Evolutionary conservation across 2,888 invertebrate genomes (phyloP), one percentile per base, ranked within the genome.

Genomic region (Neuroscelio doddi): DNA sequence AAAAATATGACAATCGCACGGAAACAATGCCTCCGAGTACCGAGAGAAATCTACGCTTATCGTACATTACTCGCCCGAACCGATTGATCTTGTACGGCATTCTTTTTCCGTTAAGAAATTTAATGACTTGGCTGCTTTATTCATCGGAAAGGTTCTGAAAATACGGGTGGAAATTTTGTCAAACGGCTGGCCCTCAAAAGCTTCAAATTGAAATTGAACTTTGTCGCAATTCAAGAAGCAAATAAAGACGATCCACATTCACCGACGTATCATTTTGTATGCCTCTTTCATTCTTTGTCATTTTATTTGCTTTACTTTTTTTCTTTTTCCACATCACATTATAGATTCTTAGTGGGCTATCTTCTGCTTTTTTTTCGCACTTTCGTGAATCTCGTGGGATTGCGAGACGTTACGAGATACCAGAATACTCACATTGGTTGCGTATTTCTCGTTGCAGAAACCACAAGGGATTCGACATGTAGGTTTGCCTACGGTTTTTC

Each of bases 1-100:
- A 24, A 24, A 50, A 36, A 17, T 36, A 39, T 29, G 51, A 39
- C 58, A 58, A 51, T 58, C 36, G 51, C 9, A 15, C 39, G 58
- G 46, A 58, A 44, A 46, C 45, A 58, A 51, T 41, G 27, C 50
- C 24, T 50, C 21, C 34, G 44, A 50, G 24, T 50, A 7, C 38
- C 34, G 14, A 14, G 34, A 12, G 14, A 34, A 14, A 34, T 34
- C 14, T 12, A 34, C 34, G 34, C 30, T 34, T 34, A 34, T 34
- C 38, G 38, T 1, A 17, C 9, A 38, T 16, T 38, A 17, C 38
- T 14, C 10, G 10, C 38, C 17, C 8, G 3, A 17, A 16, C 8
- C 38, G 17, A 38, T 38, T 38, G 38, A 38, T 38, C 17, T 16
- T 7, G 14, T 16, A 17, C 10, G n/a, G 34, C 34, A 7, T n/a